Conservation (phyloP, 37 sponge, comb jelly and placozoan genomes). For the Amphimedon queenslandica region DNA sequence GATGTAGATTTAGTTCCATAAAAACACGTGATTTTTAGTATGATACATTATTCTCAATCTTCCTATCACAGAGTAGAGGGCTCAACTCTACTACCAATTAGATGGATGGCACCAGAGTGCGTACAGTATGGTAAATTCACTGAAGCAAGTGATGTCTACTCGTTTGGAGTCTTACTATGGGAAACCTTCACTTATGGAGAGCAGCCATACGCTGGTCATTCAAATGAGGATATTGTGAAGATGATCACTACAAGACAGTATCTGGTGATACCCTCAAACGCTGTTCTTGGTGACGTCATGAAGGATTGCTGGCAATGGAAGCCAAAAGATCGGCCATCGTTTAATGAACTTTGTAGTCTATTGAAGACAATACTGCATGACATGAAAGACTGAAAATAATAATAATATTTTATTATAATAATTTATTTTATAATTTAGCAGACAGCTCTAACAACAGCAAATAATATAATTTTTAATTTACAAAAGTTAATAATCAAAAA, state of each 20-base stretch:
- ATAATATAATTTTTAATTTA: too few relatives aligned
- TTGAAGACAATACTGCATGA: background rate
- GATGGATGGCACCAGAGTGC: slow-evolving; percentile 64
- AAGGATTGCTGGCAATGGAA: slow-evolving; percentile 36
- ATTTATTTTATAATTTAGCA: too few relatives aligned
- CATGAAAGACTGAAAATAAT: too few relatives aligned
- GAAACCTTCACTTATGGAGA: slow-evolving; percentile 62
- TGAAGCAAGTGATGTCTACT: slow-evolving; percentile 45
- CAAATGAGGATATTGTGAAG: slow-evolving; percentile 48
- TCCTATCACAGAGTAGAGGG: slow-evolving; percentile 22
- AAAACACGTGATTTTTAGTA: too few relatives aligned
- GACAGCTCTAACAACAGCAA: too few relatives aligned
- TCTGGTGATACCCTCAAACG: slow-evolving; percentile 15
- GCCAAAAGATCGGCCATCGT: slow-evolving; percentile 33
- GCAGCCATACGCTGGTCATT: slow-evolving; percentile 32
- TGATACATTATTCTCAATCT: background rate
- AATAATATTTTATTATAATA: too few relatives aligned
- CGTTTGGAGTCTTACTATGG: slow-evolving; percentile 61
- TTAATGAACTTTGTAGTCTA: background rate
- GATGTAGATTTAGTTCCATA: too few relatives aligned
- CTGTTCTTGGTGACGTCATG: slow-evolving; percentile 33
- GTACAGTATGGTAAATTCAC: slow-evolving; percentile 51
- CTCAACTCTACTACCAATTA: slow-evolving; percentile 42
- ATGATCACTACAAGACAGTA: slow-evolving; percentile 8
- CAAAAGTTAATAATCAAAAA: too few relatives aligned